phyloP scores from a whole-genome alignment of 2,797 vertebrate species.

The Phrynocephalus guinanensis region DNA sequence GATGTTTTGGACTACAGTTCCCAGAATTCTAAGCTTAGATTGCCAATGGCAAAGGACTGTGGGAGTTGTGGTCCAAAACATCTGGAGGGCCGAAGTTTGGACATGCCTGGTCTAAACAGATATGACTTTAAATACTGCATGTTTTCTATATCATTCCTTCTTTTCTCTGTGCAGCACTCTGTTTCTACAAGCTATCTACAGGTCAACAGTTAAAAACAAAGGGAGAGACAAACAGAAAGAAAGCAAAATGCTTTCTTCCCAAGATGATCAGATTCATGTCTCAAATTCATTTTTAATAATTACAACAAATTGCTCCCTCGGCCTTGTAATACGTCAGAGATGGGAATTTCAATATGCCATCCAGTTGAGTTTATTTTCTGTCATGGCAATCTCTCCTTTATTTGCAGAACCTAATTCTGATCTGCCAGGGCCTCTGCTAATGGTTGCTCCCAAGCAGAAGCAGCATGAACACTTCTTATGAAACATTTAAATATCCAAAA shows the following conservation, averaged over 20 bases:
- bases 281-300: slow-evolving; percentile 1
- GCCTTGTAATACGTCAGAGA: slow-evolving; percentile 25
- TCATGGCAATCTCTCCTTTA: slow-evolving; percentile 24
- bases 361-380: not conserved
- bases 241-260: slow-evolving; percentile 27
- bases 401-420: slow-evolving; percentile 40
- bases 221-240: not conserved
- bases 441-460: slow-evolving; percentile 42
- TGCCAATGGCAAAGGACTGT: no score
- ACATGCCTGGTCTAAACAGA: not conserved
- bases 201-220: not conserved
- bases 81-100: no score
- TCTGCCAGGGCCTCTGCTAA: slow-evolving; percentile 49
- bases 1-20: no score
- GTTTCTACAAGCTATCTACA: not conserved
- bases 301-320: not conserved
- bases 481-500: slow-evolving; percentile 55
- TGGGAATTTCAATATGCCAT: slow-evolving; percentile 34
- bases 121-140: not conserved
- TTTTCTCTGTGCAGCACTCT: not conserved
- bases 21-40: no score
- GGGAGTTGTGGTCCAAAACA: no score
- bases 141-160: not conserved
- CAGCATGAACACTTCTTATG: slow-evolving; percentile 37
- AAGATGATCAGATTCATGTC: slow-evolving; percentile 31